Evolutionary conservation across 2,888 invertebrate genomes (phyloP), one percentile per base, ranked within the genome.

Genomic region (Mythimna impura): DNA sequence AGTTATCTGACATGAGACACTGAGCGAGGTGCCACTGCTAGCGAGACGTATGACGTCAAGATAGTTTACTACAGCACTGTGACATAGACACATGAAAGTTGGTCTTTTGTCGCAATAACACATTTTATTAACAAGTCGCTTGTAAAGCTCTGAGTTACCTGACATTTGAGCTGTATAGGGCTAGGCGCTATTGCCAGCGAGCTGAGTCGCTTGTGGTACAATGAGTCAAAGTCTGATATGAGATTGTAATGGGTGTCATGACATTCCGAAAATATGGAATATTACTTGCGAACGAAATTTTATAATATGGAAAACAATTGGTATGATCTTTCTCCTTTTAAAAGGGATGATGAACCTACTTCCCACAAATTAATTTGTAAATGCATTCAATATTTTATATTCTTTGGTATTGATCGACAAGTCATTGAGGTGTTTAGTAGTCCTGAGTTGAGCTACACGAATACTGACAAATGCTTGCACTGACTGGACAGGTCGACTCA

Each of bases 1-100:
- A 90, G 86, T 89, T 90, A 90, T 90, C 85, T 88, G 87, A 88
- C 89, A 81, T 86, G 88, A 87, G 71, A 22, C 61, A 64, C 73
- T 62, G 71, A 77, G 80, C 71, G 61, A 22, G 80, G 85, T 47
- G 34, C 8, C n/a, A 78, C 22, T 78, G 65, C 4, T 0, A 82
- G 87, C 87, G 87, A 47, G 36, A 58, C n/a, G 22, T 43, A n/a
- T 52, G 17, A 34, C 12, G 61, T 36, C 4, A 30, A 30, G 25
- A 57, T 17, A 17, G 17, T 30, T 30, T 17, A 30, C 55, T 30
- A 3, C 14, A 30, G 17, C 55, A 25, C 25, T 43, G 6, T 57
- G 36, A 34, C 25, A 14, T n/a, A 8, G 3, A 17, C 25, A 17
- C 55, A 30, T 30, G 14, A 3, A 54, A 7, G 22, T 6, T 34